Base-by-base conservation (phyloP, 2,888 invertebrate species). In the Tortricodes alternella region DNA sequence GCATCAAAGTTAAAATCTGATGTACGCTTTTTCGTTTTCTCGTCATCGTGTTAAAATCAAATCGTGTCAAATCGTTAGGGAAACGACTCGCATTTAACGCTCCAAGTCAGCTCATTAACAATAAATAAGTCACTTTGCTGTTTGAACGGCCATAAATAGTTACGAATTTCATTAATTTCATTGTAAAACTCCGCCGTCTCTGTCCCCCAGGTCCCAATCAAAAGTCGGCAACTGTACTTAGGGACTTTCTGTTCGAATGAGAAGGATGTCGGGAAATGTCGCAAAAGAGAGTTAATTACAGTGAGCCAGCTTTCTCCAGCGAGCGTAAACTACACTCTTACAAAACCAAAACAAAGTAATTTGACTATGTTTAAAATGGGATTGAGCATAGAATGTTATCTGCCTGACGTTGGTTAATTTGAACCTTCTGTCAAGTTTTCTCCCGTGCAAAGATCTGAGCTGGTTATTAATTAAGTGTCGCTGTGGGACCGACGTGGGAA, bases 381-480 rank as follows among this genome's bases (percentile, higher is more conserved):
- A 23, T 7, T 32, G 44, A 44, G 19, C 18, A 6, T 46, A 19
- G 13, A 5, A n/a, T 13, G 9, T n/a, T 19, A 11, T 29, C 18
- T 18, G 21, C 2, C 7, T 24, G 15, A 11, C 13, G 19, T 18
- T 8, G 27, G n/a, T 3, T 9, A 15, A 44, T 44, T 9, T 16
- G 35, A 21, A 27, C 21, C 46, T 46, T 32, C 38, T 23, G 46
- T 39, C 11, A 6, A n/a, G 27, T 23, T 46, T 27, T 19, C 5
- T 46, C 32, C 9, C 19, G 15, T 19, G 9, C 23, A 23, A 68
- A 75, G 75, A 78, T 76, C 78, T 73, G 68, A 73, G 75, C 74
- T 78, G 76, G 70, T 79, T 79, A 81, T 79, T 83, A 83, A 80
- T 79, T 82, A 81, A 75, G 69, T 75, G 74, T 70, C 74, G 71